Conservation (phyloP, 2,888 invertebrate genomes). For the Nemotelus pantherinus region DNA sequence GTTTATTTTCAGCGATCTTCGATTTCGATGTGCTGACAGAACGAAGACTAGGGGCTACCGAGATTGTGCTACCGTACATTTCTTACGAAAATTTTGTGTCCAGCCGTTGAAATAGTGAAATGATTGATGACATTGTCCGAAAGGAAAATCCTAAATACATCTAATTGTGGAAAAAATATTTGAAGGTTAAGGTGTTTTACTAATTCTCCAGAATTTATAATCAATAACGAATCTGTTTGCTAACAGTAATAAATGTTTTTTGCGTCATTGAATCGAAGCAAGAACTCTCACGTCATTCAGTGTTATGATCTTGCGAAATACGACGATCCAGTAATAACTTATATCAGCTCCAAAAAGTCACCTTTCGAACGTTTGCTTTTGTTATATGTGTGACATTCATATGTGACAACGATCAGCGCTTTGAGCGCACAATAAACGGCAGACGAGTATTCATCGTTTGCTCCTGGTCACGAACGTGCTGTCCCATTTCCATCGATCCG, state of each 20-base stretch:
- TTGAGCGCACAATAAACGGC: slow-evolving; percentile 22
- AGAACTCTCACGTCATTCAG: no score
- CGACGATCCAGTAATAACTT: slow-evolving; percentile 22
- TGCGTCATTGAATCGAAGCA: no score
- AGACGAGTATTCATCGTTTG: slow-evolving; percentile 34
- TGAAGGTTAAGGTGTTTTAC: no score
- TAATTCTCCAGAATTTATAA: no score
- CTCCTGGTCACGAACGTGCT: background rate
- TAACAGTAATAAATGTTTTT: no score
- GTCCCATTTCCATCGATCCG: slow-evolving; percentile 38
- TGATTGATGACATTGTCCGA: no score
- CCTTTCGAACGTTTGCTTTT: slow-evolving; percentile 25
- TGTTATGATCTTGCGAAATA: no score
- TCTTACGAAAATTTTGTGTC: background rate
- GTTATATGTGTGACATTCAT: slow-evolving; percentile 33
- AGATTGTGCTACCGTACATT: background rate
- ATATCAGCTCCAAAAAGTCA: slow-evolving; percentile 36
- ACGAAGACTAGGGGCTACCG: background rate
- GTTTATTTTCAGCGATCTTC: slow-evolving; percentile 30
- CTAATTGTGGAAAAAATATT: no score
- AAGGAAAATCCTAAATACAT: no score
- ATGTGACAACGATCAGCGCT: slow-evolving; percentile 39
- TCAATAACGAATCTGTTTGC: no score
- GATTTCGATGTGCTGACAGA: slow-evolving; percentile 12
- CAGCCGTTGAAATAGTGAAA: background rate